Conservation (phyloP, 2,797 vertebrate species). For the Chelon labrosus region DNA sequence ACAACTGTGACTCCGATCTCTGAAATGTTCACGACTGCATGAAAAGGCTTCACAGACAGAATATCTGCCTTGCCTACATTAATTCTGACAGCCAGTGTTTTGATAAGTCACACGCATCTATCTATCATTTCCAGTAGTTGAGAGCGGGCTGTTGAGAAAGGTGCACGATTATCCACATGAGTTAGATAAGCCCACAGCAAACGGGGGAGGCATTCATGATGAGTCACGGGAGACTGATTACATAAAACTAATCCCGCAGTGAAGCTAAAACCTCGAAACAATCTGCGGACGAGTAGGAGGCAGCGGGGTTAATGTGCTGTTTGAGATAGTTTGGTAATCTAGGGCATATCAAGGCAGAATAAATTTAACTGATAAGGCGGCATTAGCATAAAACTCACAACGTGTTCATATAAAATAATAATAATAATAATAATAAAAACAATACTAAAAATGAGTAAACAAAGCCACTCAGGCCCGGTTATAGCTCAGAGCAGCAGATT, state of each 20-base stretch:
- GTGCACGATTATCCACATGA: constrained; percentile 63
- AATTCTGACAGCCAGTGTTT: constrained; percentile 16
- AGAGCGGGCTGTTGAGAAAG: constrained; percentile 57
- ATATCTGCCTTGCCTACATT: constrained; percentile 8
- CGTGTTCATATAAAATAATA: neutral
- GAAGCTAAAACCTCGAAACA: constrained; percentile 70
- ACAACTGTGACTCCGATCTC: constrained; percentile 8
- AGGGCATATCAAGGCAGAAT: constrained; percentile 45
- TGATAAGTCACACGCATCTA: constrained; percentile 31
- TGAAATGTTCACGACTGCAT: constrained; percentile 14
- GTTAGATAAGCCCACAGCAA: constrained; percentile 66
- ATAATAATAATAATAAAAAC: neutral
- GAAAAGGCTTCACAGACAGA: neutral
- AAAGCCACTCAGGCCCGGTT: neutral
- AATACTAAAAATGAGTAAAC: constrained; percentile 19
- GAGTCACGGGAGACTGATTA: constrained; percentile 77
- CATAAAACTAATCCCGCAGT: constrained; percentile 74
- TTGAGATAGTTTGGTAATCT: constrained; percentile 63
- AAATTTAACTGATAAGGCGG: constrained; percentile 27
- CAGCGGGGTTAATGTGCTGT: constrained; percentile 69
- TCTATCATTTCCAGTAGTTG: constrained; percentile 38
- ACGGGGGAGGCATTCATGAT: constrained; percentile 70
- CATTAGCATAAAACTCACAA: constrained; percentile 17
- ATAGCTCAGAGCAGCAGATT: constrained; percentile 3
- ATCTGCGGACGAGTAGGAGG: constrained; percentile 62